phyloP scores from a whole-genome alignment of 1,140 invertebrate genomes.

The Galleria mellonella region DNA sequence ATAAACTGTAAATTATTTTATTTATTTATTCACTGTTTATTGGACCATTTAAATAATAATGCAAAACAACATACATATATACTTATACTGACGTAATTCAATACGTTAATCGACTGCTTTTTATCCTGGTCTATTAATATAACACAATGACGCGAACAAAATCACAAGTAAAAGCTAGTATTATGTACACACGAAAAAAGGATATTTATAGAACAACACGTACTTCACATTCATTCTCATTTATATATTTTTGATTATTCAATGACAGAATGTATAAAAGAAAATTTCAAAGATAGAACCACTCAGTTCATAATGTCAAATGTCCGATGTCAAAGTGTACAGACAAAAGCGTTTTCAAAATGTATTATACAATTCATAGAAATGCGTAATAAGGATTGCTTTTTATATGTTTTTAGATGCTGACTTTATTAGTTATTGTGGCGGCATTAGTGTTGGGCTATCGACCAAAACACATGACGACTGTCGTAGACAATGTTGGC shows the following conservation, averaged over 20 bases:
- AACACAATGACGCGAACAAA: too few relatives aligned
- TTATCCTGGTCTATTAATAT: too few relatives aligned
- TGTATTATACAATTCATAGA: constrained; percentile 1
- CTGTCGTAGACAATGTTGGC: neutral
- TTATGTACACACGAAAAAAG: too few relatives aligned
- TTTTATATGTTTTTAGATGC: constrained; percentile 20
- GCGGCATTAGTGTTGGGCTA: constrained; percentile 11
- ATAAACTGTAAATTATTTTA: too few relatives aligned
- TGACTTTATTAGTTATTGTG: constrained; percentile 11
- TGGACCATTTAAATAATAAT: too few relatives aligned
- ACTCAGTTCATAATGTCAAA: neutral
- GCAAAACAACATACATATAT: too few relatives aligned
- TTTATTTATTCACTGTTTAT: too few relatives aligned
- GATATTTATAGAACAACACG: neutral
- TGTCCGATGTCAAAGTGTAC: neutral
- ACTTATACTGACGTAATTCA: too few relatives aligned
- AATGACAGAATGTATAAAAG: neutral
- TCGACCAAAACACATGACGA: constrained; percentile 15
- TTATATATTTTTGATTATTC: too few relatives aligned
- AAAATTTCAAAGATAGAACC: constrained; percentile 1
- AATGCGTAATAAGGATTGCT: constrained; percentile 6
- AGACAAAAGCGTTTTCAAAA: constrained; percentile 6
- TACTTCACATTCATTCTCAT: neutral
- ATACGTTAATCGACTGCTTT: too few relatives aligned
- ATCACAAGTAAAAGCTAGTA: too few relatives aligned